Evolutionary conservation across 1,140 invertebrate species (phyloP), one percentile per base, ranked within the genome.

Genomic region (Acyrthosiphon pisum): DNA sequence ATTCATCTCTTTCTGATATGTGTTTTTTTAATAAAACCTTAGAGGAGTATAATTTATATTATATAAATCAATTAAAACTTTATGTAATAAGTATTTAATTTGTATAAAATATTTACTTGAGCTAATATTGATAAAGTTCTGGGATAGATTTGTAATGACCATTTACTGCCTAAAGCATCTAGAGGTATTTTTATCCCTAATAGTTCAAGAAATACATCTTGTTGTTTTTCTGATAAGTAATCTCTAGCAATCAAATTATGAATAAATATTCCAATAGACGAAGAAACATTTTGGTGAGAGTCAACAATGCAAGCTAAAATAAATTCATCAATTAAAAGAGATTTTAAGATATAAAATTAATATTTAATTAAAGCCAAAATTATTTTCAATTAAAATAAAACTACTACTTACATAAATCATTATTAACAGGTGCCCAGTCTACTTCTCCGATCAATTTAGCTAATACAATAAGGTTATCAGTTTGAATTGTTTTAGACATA

Each of bases 111-210:
- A 90, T 30, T 84, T 94, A 97, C 96, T 95, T 97, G 97, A 44
- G 97, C 97, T 88, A 98, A 95, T 26, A 99, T 97, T 83, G 98
- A 97, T 2, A 99, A 96, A 7, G 98, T 98, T 94, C 98, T 96
- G 1, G 98, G 97, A 94, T 98, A 98, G 1, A 99, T 97, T 95
- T 98, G 97, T 81, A 98, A 95, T 1, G 97, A 97, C 98, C 98
- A 98, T 44, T 95, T 95, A 89, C 94, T 94, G 88, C 94, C 95
- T 94, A 96, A 93, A 81, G 93, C 90, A 30, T 93, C 90, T 30
- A 93, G 96, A 48, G 96, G 96, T 96, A 96, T 97, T 94, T 96
- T 97, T 2, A 98, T 97, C 6, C 97, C 97, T 35, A 98, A 95
- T 95, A 98, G 97, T 94, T 96, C 96, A 68, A 98, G 95, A 35